Evolutionary conservation across 92 coral and sea anemone species (phyloP).

Genomic region (Micromussa lordhowensis): DNA sequence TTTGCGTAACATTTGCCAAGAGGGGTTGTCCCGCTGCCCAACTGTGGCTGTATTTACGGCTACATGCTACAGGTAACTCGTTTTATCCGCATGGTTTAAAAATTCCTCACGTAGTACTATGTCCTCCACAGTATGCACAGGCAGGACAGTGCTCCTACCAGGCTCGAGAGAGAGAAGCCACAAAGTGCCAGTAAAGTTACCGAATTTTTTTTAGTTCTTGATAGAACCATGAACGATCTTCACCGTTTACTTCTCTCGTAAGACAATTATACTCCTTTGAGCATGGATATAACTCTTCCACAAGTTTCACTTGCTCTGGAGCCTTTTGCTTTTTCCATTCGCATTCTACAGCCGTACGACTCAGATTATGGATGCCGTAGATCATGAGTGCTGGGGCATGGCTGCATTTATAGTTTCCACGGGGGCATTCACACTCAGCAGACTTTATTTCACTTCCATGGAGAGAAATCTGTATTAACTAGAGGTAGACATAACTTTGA

Average conservation of each 20-base stretch:
- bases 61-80: conserved; percentile 1
- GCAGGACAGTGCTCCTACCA: too few relatives aligned
- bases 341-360: conserved; percentile 47
- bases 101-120: conserved; percentile 44
- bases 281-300: conserved; percentile 55
- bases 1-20: conserved; percentile 12
- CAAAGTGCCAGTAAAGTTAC: conserved; percentile 59
- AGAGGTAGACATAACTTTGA: conserved; percentile 6
- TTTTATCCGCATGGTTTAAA: conserved; percentile 26
- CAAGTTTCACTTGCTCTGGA: conserved; percentile 42
- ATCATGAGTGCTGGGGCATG: conserved; percentile 45
- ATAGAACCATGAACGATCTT: conserved; percentile 53
- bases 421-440: conserved; percentile 54
- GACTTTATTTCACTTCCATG: conserved; percentile 30
- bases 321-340: conserved; percentile 48
- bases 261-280: conserved; percentile 48
- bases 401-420: conserved; percentile 36
- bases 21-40: conserved; percentile 54
- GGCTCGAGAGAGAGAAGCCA: conserved; percentile 1
- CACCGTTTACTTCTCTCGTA: conserved; percentile 38
- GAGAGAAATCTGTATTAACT: conserved; percentile 36
- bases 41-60: conserved; percentile 25
- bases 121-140: too few relatives aligned
- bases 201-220: conserved; percentile 52
- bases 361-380: conserved; percentile 44